Conservation (phyloP, 53 echinoderm and acorn worm genomes). For the Hippasteria phrygiana region DNA sequence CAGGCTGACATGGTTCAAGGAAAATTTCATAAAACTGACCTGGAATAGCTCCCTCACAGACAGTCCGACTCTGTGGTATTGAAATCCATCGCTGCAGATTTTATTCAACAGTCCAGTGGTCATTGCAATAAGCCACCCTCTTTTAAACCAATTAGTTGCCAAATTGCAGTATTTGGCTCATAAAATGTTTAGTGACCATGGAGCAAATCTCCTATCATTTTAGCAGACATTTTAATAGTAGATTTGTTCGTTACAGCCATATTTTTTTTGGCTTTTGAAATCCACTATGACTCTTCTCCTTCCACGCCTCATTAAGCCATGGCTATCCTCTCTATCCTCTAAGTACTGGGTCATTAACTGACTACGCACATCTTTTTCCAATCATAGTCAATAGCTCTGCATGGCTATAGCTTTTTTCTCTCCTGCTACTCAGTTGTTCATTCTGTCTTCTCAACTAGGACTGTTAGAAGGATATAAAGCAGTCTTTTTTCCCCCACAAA, state of each 20-base stretch:
- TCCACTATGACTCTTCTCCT: neutral
- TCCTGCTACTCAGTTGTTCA: neutral
- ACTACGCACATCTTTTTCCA: neutral
- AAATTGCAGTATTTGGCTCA: slow-evolving; percentile 43
- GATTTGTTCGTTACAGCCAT: neutral
- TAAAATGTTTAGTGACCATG: slow-evolving; percentile 18
- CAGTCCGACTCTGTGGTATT: neutral
- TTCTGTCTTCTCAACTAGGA: neutral
- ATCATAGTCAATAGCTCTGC: slow-evolving; percentile 9
- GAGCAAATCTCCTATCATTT: slow-evolving; percentile 41
- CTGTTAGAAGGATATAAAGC: neutral
- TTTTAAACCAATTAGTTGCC: slow-evolving; percentile 33
- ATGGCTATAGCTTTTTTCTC: neutral
- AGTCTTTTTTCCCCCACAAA: neutral
- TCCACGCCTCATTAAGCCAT: slow-evolving; percentile 46
- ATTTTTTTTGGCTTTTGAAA: neutral
- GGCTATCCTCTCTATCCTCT: neutral
- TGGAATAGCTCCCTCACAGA: neutral
- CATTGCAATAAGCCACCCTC: slow-evolving; percentile 25
- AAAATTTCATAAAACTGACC: no score
- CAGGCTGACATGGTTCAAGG: neutral
- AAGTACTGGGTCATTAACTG: slow-evolving; percentile 14
- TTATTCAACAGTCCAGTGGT: neutral
- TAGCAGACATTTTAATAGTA: slow-evolving; percentile 33
- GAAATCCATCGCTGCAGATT: neutral